These are phyloP conservation scores for Centropristis striata DNA, from an alignment of 2,113 vertebrate species.

Conservation along the genomic window DNA sequence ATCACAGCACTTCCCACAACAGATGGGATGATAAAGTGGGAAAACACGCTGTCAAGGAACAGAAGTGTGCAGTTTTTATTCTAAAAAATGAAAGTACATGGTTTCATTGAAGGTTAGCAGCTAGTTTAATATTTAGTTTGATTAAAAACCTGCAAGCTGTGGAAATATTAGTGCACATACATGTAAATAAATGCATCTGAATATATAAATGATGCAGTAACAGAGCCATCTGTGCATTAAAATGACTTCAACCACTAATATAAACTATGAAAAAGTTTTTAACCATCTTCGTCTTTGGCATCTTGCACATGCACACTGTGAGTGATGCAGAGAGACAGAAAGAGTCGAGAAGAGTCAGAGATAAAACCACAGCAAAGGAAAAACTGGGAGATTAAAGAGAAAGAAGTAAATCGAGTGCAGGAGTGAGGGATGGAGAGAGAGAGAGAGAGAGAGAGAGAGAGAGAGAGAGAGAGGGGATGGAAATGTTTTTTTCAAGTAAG, in stretches of 20 bases:
- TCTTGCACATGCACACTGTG: too few relatives aligned
- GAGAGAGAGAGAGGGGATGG: constrained; percentile 21
- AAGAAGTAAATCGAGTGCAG: constrained; percentile 2
- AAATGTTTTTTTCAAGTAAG: constrained; percentile 54
- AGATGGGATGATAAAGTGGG: not conserved
- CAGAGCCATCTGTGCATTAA: too few relatives aligned
- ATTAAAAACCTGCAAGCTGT: not conserved
- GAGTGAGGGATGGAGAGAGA: constrained; percentile 31
- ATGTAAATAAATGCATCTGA: not conserved
- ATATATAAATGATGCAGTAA: too few relatives aligned
- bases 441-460: constrained; percentile 21
- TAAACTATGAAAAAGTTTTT: too few relatives aligned
- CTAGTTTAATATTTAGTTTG: not conserved
- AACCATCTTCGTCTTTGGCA: too few relatives aligned
- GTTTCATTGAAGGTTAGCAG: not conserved
- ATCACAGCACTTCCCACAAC: constrained; percentile 20
- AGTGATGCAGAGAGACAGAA: too few relatives aligned
- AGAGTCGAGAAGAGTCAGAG: not conserved
- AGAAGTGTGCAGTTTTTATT: not conserved
- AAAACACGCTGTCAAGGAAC: not conserved
- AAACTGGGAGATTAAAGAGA: constrained; percentile 21
- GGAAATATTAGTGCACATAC: too few relatives aligned
- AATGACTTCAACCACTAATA: too few relatives aligned
- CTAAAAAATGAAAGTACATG: not conserved
- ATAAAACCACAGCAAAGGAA: not conserved